These are phyloP conservation scores for Periplaneta americana DNA, from an alignment of 1,140 invertebrate genomes.

Conservation along the genomic window DNA sequence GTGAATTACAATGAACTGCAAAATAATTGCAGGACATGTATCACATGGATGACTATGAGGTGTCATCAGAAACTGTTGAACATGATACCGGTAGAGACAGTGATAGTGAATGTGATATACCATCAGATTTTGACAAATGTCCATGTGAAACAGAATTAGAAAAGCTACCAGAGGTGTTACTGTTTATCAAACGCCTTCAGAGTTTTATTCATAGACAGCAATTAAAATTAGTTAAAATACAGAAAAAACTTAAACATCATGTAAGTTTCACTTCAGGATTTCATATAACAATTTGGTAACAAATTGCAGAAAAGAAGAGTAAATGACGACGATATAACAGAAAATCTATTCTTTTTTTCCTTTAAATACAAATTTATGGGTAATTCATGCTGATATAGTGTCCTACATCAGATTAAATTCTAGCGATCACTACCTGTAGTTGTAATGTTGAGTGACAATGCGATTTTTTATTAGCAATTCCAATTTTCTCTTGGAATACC, in stretches of 20 bases:
- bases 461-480: no score
- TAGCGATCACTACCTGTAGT: neutral
- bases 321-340: no score
- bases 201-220: neutral
- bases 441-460: neutral
- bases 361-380: neutral
- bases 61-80: neutral
- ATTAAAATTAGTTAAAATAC: neutral
- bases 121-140: neutral
- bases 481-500: no score
- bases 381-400: neutral
- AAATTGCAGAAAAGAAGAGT: neutral
- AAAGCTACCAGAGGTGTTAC: neutral
- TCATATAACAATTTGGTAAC: neutral
- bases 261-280: neutral
- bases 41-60: neutral
- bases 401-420: neutral
- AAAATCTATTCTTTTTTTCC: neutral
- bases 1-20: neutral
- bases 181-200: neutral
- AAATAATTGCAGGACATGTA: neutral
- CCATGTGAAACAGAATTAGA: neutral
- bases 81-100: neutral
- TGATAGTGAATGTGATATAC: neutral
- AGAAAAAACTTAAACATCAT: neutral